Evolutionary conservation across 2,113 vertebrate genomes (phyloP).

Genomic region (Galbula dea): DNA sequence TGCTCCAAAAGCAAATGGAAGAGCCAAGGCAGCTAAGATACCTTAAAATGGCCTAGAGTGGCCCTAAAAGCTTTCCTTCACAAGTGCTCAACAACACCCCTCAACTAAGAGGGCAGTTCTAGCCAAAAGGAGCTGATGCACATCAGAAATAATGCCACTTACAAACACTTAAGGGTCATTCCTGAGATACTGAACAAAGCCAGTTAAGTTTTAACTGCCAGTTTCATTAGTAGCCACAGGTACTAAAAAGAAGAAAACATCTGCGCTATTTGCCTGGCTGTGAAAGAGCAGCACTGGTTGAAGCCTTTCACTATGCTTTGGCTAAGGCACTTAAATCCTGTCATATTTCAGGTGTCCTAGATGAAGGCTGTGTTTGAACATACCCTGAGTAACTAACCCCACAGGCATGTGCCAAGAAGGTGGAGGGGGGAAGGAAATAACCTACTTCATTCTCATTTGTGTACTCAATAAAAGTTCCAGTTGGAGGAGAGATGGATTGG

Average conservation of each 20-base stretch:
- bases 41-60: not conserved
- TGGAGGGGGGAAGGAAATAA: not conserved
- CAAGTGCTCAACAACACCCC: not conserved
- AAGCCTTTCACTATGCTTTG: not conserved
- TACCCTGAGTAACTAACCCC: not conserved
- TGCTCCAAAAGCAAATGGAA: not conserved
- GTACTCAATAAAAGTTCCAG: not conserved
- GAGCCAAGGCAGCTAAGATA: not conserved
- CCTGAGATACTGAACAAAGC: not conserved
- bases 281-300: not conserved
- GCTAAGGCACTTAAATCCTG: not conserved
- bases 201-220: not conserved
- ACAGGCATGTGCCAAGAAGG: not conserved
- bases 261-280: not conserved
- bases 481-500: not conserved
- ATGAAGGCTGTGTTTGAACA: not conserved
- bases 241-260: not conserved
- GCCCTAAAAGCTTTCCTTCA: not conserved
- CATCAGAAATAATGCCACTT: not conserved
- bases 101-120: not conserved
- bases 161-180: not conserved
- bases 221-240: not conserved
- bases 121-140: not conserved
- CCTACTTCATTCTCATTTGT: not conserved
- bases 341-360: not conserved